Evolutionary conservation across 2,888 invertebrate genomes (phyloP).

Genomic region (Lasioglossum figueresi): DNA sequence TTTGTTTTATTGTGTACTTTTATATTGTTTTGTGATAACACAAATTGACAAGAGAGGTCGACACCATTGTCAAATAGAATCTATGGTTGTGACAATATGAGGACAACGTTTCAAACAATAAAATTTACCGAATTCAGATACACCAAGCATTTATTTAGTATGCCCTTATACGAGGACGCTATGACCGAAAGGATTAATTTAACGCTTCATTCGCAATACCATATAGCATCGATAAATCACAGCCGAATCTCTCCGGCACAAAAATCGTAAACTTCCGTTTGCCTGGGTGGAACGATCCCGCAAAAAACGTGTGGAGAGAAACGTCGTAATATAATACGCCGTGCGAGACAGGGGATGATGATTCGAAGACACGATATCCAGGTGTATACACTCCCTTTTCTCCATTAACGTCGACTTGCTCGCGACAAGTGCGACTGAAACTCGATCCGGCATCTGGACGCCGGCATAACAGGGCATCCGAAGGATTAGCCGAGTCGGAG

Average conservation of each 20-base stretch:
- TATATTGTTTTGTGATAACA: too few species aligned
- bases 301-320: background rate
- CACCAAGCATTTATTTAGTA: too few species aligned
- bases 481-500: conserved; percentile 54
- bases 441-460: conserved; percentile 49
- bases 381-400: background rate
- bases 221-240: background rate
- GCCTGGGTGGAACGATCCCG: background rate
- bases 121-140: too few species aligned
- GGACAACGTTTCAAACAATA: too few species aligned
- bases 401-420: conserved; percentile 25
- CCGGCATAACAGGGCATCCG: conserved; percentile 40
- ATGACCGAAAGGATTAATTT: too few species aligned
- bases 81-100: too few species aligned
- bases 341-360: background rate
- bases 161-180: too few species aligned
- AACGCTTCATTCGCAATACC: too few species aligned
- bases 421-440: conserved; percentile 41
- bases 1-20: too few species aligned
- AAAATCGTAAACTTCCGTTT: background rate
- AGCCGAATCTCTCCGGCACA: background rate
- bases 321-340: background rate
- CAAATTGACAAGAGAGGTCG: too few species aligned
- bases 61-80: too few species aligned
- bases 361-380: conserved; percentile 14